phyloP scores from a whole-genome alignment of 2,113 vertebrate species.

The Aegithalos caudatus region DNA sequence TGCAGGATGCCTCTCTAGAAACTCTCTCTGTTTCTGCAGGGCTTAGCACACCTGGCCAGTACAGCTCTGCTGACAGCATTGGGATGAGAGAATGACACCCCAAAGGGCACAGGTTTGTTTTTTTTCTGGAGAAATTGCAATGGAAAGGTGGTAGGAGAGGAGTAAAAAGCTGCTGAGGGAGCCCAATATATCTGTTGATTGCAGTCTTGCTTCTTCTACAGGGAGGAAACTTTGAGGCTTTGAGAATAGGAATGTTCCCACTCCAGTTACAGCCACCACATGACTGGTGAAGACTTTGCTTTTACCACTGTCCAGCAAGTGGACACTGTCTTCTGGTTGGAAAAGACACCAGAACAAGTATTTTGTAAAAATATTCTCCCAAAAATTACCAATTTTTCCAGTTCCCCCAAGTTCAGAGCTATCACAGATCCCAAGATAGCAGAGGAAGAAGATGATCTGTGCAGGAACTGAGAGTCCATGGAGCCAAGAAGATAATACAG shows the following conservation, averaged over 20 bases:
- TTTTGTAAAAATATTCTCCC: not conserved
- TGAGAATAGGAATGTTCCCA: not conserved
- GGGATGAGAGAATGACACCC: not conserved
- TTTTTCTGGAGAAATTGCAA: rapidly evolving
- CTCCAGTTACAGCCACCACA: not conserved
- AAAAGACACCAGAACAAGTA: not conserved
- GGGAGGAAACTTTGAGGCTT: not conserved
- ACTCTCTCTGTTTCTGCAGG: not conserved
- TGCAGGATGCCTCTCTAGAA: not conserved
- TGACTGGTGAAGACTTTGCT: not conserved
- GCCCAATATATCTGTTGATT: not conserved
- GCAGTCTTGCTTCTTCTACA: not conserved
- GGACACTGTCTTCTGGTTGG: not conserved
- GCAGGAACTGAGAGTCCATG: not conserved
- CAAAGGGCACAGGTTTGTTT: not conserved
- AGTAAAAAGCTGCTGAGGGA: not conserved
- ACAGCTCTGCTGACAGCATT: not conserved
- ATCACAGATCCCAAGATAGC: not conserved
- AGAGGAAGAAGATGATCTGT: not conserved
- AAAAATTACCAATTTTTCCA: not conserved
- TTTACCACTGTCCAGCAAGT: not conserved
- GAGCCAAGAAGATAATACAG: not conserved
- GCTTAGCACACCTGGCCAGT: not conserved
- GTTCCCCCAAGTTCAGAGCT: not conserved
- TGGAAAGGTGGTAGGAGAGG: not conserved